phyloP scores from a whole-genome alignment of 2,797 vertebrate genomes.

The Carapus acus region DNA sequence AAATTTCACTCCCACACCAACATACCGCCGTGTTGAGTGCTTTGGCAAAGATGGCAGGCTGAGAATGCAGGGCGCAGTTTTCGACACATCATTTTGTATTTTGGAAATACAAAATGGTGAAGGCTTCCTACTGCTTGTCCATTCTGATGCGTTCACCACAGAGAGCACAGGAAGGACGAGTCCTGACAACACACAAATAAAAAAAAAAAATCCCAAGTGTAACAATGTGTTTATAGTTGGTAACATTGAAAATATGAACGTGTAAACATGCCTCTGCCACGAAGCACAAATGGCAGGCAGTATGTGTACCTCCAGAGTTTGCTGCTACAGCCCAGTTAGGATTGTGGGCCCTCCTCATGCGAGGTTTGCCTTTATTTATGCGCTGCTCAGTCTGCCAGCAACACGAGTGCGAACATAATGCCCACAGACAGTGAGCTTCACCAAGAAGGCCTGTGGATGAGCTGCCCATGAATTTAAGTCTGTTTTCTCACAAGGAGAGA shows the following conservation, averaged over 20 bases:
- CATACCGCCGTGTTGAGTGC: conserved; percentile 5
- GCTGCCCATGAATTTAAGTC: too few relatives aligned
- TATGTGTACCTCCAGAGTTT: conserved; percentile 16
- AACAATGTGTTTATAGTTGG: too few relatives aligned
- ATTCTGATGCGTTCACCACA: conserved; percentile 53
- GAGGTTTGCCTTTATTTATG: conserved; percentile 18
- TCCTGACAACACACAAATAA: conserved; percentile 8
- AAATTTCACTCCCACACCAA: too few relatives aligned
- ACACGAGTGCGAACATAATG: conserved; percentile 47
- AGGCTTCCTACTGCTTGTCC: conserved; percentile 20
- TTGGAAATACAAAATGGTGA: neutral
- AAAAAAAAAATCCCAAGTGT: neutral
- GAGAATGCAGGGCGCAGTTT: conserved; percentile 6
- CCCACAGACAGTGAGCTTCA: conserved; percentile 48
- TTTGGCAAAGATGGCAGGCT: conserved; percentile 1
- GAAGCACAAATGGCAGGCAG: neutral
- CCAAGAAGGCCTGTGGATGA: conserved; percentile 9
- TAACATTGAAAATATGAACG: too few relatives aligned
- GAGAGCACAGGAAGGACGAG: conserved; percentile 37
- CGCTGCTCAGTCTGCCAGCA: conserved; percentile 52
- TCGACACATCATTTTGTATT: conserved; percentile 1
- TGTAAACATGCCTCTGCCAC: too few relatives aligned
- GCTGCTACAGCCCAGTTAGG: neutral
- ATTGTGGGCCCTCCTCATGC: neutral
- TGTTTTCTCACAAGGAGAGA: too few relatives aligned